phyloP scores from a whole-genome alignment of 2,113 vertebrate species.

The Charadrius vociferus region DNA sequence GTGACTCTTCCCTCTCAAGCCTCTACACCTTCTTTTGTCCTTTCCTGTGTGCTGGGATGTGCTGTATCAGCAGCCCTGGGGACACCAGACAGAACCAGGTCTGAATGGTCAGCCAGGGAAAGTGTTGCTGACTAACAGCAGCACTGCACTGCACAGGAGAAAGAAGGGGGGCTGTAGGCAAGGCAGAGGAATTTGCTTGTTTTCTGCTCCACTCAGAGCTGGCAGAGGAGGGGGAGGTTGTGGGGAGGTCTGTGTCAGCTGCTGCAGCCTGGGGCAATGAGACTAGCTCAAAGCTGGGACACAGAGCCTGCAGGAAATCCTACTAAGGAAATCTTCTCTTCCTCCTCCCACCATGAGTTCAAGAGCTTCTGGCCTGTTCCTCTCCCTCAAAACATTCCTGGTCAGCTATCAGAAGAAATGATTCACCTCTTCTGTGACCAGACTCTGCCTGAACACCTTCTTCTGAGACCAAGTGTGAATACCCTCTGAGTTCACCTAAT shows the following conservation, averaged over 20 bases:
- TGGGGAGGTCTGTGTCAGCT: neutral
- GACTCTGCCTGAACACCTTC: neutral
- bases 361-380: neutral
- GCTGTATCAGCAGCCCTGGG: neutral
- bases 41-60: neutral
- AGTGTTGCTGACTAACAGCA: neutral
- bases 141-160: rapidly evolving
- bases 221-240: neutral
- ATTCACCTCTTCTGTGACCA: neutral
- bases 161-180: neutral
- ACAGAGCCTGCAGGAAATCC: neutral
- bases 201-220: neutral
- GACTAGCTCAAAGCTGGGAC: neutral
- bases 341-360: neutral
- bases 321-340: neutral
- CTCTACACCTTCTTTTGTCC: neutral
- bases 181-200: neutral
- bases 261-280: neutral
- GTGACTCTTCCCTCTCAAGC: neutral
- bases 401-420: neutral
- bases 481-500: neutral
- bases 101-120: neutral
- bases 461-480: neutral
- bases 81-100: neutral
- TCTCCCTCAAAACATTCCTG: neutral